phyloP scores from a whole-genome alignment of 2,113 vertebrate genomes.

The Shinisaurus crocodilurus region DNA sequence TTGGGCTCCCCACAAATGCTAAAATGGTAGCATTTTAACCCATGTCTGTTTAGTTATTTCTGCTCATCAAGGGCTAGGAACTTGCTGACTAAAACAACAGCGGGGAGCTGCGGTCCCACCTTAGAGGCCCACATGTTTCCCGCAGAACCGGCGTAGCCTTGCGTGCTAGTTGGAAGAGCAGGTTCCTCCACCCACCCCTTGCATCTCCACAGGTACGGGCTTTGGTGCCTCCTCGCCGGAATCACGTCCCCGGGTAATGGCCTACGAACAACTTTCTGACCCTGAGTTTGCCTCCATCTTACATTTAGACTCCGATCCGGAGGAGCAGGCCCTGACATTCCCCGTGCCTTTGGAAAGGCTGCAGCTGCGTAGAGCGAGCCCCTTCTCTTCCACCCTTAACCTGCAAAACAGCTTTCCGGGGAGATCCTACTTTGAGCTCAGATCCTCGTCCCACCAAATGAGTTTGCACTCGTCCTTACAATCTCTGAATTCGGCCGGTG shows the following conservation, averaged over 20 bases:
- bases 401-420: constrained; percentile 82
- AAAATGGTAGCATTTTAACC: not conserved
- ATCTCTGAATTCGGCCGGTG: constrained; percentile 82
- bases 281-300: constrained; percentile 79
- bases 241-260: not conserved
- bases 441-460: constrained; percentile 83
- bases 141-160: not conserved
- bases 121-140: not conserved
- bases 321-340: constrained; percentile 83
- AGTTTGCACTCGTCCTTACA: constrained; percentile 84
- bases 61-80: not conserved
- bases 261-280: constrained; percentile 65
- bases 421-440: constrained; percentile 85
- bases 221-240: accelerated
- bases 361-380: constrained; percentile 83
- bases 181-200: not conserved
- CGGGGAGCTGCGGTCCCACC: not conserved
- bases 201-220: not conserved
- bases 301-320: constrained; percentile 82
- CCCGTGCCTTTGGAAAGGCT: constrained; percentile 85
- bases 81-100: not conserved
- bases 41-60: too few relatives aligned
- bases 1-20: too few relatives aligned
- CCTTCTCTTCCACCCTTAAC: constrained; percentile 85
- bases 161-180: accelerated